Evolutionary conservation across 1,140 invertebrate species (phyloP), one percentile per base, ranked within the genome.

Genomic region (Centruroides sculpturatus): DNA sequence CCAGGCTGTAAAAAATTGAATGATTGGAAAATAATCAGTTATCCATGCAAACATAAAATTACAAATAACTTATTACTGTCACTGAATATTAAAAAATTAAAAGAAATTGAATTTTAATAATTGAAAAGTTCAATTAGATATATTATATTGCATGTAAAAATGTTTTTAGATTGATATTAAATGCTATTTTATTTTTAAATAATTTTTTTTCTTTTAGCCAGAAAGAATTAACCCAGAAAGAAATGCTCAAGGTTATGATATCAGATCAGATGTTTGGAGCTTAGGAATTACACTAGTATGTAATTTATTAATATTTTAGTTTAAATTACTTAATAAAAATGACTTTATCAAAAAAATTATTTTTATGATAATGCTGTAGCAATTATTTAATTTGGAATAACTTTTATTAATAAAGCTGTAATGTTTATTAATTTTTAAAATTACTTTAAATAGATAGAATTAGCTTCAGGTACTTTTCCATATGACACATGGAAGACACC

Each of bases 201-300:
- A 23, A 23, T 23, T 23, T 60, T 62, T 64, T 57, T 60, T 64
- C 58, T 69, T 66, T 10, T 70, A 96, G 91, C 94, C 94, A 47
- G 94, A 98, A 79, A 80, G 93, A 70, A 97, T 98, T 76, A 91
- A 93, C 76, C 88, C 88, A 60, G 83, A 91, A 75, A 86, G 87
- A 55, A 83, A 82, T 59, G 85, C 88, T 69, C 88, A 89, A 56
- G 91, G 94, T 74, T 98, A 98, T 74, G 96, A 99, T 77, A 96
- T 98, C 69, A 81, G 95, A 67, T 93, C 95, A 13, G 96, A 99
- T 79, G 94, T 99, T 35, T 99, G 96, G 96, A 96, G 92, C 71
- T 79, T 99, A 61, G 96, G 96, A 67, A 97, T 99, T 66, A 95
- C 94, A 55, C 78, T 98, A 69, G 91, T 98, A 66, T 68, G 55